Evolutionary conservation across 2,113 vertebrate genomes (phyloP), one percentile per base, ranked within the genome.

Genomic region (Spilogale gracilis): DNA sequence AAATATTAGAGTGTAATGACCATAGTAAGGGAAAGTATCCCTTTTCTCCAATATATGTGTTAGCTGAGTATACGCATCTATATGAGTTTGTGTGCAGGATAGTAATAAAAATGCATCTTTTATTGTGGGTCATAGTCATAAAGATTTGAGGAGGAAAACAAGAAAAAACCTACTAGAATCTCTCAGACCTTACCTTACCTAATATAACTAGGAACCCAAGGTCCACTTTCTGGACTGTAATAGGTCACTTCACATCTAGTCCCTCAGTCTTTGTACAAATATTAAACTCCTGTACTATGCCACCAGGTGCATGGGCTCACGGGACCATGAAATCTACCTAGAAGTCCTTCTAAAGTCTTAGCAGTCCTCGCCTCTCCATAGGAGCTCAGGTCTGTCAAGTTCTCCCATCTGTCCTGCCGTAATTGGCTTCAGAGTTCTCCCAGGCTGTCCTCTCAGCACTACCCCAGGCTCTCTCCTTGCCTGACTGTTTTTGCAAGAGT

Each of bases 221-320:
- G 0, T 79, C 67, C 0, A 9, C 50, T 71, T 69, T 43, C 82
- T 63, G 56, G 61, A 84, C 48, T 54, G 14, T 1, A 52, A 60
- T 45, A 12, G 0, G 6, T 50, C 27, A 10, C 10, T 27, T 16
- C 0, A 6, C 7, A 25, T 2, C 12, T 30, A 25, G 0, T 9
- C 14, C 27, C 8, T 61, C 9, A 12, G 17, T 45, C 14, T 85
- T 88, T 27, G 30, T n/a, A 83, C 18, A 91, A 52, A 91, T 84
- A 74, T 60, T 67, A 52, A 69, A 61, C 50, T 73, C 45, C 21
- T 79, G 10, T 17, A 27, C 30, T 63, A 25, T 69, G 9, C 11
- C 65, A 45, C 43, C 32, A 54, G 16, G 12, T 50, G 13, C 0
- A 2, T 5, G 2, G 1, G 14, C 18, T 6, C 21, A 2, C 7